Conservation (phyloP, 2,888 invertebrate genomes). For the Scaptomyza reducta region DNA sequence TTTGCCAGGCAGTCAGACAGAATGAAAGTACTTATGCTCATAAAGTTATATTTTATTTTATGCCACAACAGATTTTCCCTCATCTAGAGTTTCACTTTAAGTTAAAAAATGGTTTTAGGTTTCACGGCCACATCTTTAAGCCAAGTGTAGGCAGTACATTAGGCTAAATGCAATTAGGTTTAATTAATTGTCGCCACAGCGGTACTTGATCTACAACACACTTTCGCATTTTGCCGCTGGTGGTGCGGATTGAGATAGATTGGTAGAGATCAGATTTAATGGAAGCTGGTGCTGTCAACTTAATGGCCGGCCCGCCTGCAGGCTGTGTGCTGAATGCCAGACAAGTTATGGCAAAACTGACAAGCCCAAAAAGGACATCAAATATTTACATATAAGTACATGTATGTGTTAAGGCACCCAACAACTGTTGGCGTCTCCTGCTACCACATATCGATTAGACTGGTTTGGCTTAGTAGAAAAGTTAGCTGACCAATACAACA, state of each 20-base stretch:
- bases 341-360: constrained; percentile 45
- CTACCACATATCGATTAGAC: constrained; percentile 65
- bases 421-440: constrained; percentile 52
- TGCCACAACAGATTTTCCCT: background rate
- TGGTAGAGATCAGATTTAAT: constrained; percentile 55
- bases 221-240: constrained; percentile 2
- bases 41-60: background rate
- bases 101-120: background rate
- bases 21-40: constrained; percentile 4
- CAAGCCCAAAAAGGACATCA: constrained; percentile 42
- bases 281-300: constrained; percentile 36
- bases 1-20: constrained; percentile 18
- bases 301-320: constrained; percentile 33
- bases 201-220: constrained; percentile 48
- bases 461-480: constrained; percentile 41
- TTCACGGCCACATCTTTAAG: background rate
- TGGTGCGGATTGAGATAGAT: constrained; percentile 66
- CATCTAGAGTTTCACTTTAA: background rate
- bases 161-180: constrained; percentile 68
- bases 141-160: background rate
- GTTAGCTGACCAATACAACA: constrained; percentile 46
- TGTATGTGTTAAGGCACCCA: constrained; percentile 8
- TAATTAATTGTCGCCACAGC: constrained; percentile 73
- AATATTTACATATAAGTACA: constrained; percentile 54
- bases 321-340: constrained; percentile 63